phyloP scores from a whole-genome alignment of 2,888 invertebrate species.

The Electrophaes corylata region DNA sequence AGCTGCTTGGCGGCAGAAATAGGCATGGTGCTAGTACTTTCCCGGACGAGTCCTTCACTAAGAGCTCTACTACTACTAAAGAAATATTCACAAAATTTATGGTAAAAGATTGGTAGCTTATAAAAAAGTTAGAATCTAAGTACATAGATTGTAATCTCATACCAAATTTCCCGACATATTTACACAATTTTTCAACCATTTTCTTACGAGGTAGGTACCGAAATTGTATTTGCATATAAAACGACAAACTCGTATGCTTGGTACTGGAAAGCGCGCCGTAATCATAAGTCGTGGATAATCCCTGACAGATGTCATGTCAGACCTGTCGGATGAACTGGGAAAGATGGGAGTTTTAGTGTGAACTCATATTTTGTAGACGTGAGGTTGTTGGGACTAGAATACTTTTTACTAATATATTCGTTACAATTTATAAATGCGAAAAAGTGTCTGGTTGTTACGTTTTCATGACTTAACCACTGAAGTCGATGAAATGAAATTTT shows the following conservation, averaged over 20 bases:
- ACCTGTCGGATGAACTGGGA: conserved; percentile 36
- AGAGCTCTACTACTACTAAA: no score
- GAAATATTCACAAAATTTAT: no score
- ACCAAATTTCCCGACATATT: background rate
- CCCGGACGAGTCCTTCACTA: no score
- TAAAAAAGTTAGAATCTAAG: background rate
- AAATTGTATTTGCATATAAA: conserved; percentile 25
- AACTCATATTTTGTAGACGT: conserved; percentile 13
- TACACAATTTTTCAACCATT: background rate
- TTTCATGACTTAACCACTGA: no score
- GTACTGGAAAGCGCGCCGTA: conserved; percentile 25
- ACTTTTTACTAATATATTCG: background rate
- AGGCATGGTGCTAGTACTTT: no score
- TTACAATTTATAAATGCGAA: no score
- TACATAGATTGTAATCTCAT: background rate
- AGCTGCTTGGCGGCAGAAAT: no score
- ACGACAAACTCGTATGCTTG: conserved; percentile 24
- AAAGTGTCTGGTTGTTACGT: no score
- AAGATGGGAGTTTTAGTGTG: conserved; percentile 28
- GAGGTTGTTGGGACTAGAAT: background rate
- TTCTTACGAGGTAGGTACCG: background rate
- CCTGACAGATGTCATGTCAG: conserved; percentile 41
- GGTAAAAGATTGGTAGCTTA: background rate
- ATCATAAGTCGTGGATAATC: conserved; percentile 43
- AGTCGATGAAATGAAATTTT: no score